These are phyloP conservation scores for Procavia capensis DNA, from an alignment of 2,113 vertebrate genomes.

Conservation along the genomic window DNA sequence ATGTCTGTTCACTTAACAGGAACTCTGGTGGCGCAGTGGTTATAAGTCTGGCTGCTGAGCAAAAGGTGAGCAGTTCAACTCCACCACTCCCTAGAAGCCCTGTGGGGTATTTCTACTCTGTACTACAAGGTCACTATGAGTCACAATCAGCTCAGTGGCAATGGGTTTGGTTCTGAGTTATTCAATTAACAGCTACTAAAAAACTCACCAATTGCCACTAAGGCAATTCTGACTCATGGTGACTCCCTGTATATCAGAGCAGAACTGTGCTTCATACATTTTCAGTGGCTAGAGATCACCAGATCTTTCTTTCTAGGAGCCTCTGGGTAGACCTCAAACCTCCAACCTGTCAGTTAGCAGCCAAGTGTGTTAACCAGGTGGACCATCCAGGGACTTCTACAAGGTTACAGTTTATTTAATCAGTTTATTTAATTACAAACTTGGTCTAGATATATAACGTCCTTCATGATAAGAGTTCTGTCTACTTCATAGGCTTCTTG, in stretches of 20 bases:
- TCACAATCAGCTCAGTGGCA: too few species aligned
- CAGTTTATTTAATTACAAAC: fast-evolving
- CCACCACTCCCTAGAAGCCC: too few species aligned
- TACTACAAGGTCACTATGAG: too few species aligned
- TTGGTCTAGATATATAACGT: not conserved
- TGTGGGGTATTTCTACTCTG: too few species aligned
- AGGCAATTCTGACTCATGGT: not conserved
- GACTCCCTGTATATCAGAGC: not conserved
- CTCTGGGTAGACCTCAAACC: not conserved
- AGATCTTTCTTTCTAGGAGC: not conserved
- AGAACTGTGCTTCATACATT: too few species aligned
- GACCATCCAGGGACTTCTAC: not conserved
- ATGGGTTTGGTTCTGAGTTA: too few species aligned
- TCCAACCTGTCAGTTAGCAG: not conserved
- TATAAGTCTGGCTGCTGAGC: too few species aligned
- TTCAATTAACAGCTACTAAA: not conserved
- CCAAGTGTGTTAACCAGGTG: not conserved
- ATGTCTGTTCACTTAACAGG: not conserved
- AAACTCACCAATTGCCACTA: not conserved
- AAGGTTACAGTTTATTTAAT: not conserved
- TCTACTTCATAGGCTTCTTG: not conserved
- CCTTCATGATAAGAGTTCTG: not conserved
- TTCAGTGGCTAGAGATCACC: too few species aligned
- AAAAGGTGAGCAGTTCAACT: too few species aligned
- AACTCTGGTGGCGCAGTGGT: too few species aligned